These are phyloP conservation scores for Rhynchophorus ferrugineus DNA, from an alignment of 1,140 invertebrate genomes.

Conservation along the genomic window DNA sequence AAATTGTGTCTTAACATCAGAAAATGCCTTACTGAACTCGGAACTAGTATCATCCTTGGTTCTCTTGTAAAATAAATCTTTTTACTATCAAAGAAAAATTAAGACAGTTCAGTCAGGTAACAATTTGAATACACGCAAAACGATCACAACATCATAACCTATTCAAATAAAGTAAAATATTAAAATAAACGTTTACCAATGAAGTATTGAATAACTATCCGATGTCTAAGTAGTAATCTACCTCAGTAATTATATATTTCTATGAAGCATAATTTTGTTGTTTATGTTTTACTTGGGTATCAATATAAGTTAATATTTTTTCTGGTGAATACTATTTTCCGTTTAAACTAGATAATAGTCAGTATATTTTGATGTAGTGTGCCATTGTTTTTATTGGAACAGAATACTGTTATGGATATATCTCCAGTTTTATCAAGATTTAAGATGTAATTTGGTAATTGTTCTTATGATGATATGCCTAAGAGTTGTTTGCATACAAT, in stretches of 20 bases:
- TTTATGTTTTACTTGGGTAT: conserved; percentile 41
- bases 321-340: conserved; percentile 39
- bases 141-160: too few relatives aligned
- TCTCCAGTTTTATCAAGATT: conserved; percentile 13
- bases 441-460: neutral
- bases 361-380: conserved; percentile 37
- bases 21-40: too few relatives aligned
- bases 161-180: too few relatives aligned
- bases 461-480: neutral
- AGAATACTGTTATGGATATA: conserved; percentile 5
- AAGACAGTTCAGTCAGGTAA: too few relatives aligned
- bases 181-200: conserved; percentile 14
- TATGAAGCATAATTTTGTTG: conserved; percentile 40
- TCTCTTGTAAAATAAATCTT: too few relatives aligned
- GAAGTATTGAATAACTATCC: conserved; percentile 33
- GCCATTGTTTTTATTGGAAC: conserved; percentile 35
- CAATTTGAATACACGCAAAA: too few relatives aligned
- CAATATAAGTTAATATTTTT: conserved; percentile 36
- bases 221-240: conserved; percentile 42
- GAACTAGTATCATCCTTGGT: too few relatives aligned
- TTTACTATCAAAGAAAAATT: too few relatives aligned
- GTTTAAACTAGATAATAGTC: conserved; percentile 29
- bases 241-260: conserved; percentile 43
- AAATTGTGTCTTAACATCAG: conserved; percentile 5
- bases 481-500: conserved; percentile 1